Percentiles rank a stretch among this genome's conserved stretches.
Evolutionary conservation across 2,888 invertebrate species (phyloP).

Genomic region (Trisateles emortualis): DNA sequence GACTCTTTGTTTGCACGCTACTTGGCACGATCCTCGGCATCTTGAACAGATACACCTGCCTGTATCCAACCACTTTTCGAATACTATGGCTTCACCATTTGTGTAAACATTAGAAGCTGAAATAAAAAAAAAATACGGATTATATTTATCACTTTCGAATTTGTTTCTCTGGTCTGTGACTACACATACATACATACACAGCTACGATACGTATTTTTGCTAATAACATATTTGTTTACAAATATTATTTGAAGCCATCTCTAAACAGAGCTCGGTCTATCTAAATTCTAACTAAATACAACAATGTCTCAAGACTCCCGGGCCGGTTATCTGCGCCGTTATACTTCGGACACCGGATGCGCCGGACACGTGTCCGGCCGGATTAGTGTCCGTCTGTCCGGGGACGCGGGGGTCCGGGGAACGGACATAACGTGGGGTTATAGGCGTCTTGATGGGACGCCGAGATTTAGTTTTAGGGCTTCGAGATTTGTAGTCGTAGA

Average conservation of each 20-base stretch:
- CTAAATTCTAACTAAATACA: slow-evolving; percentile 11
- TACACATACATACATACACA: too few species aligned
- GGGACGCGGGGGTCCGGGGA: background rate
- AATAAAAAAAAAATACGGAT: too few species aligned
- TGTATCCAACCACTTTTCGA: too few species aligned
- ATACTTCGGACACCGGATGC: slow-evolving; percentile 20
- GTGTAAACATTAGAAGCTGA: too few species aligned
- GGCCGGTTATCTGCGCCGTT: slow-evolving; percentile 12
- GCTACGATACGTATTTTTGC: too few species aligned
- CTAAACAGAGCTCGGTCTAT: slow-evolving; percentile 21
- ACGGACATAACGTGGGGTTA: slow-evolving; percentile 17
- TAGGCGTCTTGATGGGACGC: slow-evolving; percentile 14
- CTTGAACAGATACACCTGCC: too few species aligned
- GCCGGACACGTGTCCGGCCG: slow-evolving; percentile 46
- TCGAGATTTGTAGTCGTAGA: slow-evolving; percentile 5
- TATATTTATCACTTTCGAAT: too few species aligned
- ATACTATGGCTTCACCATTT: too few species aligned
- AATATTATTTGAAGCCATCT: slow-evolving; percentile 14
- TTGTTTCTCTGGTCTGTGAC: too few species aligned
- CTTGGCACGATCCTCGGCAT: too few species aligned
- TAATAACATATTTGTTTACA: background rate
- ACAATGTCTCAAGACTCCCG: slow-evolving; percentile 49
- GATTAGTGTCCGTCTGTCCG: slow-evolving; percentile 33
- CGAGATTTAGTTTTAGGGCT: slow-evolving; percentile 17
- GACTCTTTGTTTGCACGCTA: too few species aligned